These are phyloP conservation scores for Oncopodura yosiiana DNA, from an alignment of 1,140 invertebrate genomes.

Conservation along the genomic window DNA sequence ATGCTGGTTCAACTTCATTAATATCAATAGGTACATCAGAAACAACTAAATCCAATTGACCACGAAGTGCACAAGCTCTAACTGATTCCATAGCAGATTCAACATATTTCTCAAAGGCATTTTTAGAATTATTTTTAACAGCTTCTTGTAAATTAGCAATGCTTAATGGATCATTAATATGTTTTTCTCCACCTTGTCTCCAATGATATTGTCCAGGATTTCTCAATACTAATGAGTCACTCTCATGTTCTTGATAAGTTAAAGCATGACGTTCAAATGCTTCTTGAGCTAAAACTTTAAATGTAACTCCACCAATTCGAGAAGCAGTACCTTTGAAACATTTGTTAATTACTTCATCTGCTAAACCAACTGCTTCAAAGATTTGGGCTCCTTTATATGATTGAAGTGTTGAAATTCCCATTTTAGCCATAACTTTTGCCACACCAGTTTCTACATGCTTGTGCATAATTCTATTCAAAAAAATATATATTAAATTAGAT, in stretches of 20 bases:
- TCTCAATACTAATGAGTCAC: conserved; percentile 66
- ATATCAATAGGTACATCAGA: conserved; percentile 67
- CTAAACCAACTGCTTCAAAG: conserved; percentile 94
- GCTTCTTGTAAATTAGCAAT: conserved; percentile 92
- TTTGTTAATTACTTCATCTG: conserved; percentile 82
- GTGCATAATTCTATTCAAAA: conserved; percentile 51
- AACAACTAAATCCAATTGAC: conserved; percentile 76
- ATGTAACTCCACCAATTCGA: conserved; percentile 83
- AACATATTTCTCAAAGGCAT: conserved; percentile 77
- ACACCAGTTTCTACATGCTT: conserved; percentile 68
- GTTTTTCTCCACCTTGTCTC: conserved; percentile 81
- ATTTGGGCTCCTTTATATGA: conserved; percentile 99
- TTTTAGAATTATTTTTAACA: conserved; percentile 64
- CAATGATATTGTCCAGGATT: conserved; percentile 72
- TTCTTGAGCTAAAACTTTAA: conserved; percentile 82
- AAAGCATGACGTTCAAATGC: conserved; percentile 71
- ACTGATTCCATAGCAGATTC: conserved; percentile 81
- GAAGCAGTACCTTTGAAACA: conserved; percentile 94
- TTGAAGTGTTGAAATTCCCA: conserved; percentile 98
- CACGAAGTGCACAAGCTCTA: conserved; percentile 76
- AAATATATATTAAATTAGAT: background rate
- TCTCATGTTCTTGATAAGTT: conserved; percentile 56
- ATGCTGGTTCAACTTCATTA: conserved; percentile 79
- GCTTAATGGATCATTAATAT: conserved; percentile 90
- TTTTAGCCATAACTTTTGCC: conserved; percentile 96